Base-by-base conservation (phyloP, 2,888 invertebrate species). In the Drosophila eohydei region DNA sequence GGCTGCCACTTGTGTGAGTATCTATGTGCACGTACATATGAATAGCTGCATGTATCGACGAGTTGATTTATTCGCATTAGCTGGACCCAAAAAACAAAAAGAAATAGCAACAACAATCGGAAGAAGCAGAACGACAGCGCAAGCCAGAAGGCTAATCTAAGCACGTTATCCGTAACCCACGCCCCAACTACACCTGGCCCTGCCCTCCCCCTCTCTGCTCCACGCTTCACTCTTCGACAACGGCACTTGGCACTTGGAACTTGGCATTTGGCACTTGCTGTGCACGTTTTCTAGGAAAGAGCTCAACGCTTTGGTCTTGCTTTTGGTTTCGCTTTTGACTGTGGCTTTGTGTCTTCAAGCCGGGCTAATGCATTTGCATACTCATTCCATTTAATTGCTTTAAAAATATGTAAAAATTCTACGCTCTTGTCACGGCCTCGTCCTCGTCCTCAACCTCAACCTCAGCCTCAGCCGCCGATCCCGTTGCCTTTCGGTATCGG, bases 321-420 rank as follows among this genome's bases (percentile, higher is more conserved):
- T 51, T 63, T 71, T 58, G 61, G 44, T n/a, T 44, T 57, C 46
- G 21, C 30, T n/a, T 55, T 55, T 40, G 59, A 14, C 26, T 74
- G 21, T 59, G 36, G 32, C 36, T 55, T 58, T 72, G 46, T 71
- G 41, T 52, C 51, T 52, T 41, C 21, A 43, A 67, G 65, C 55
- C 63, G 67, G 55, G 71, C 84, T 71, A 81, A 88, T 86, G 87
- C 84, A 83, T 83, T 83, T 83, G 89, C 83, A 83, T 83, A 87
- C 83, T 89, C 87, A 87, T 90, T 76, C 88, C 85, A 90, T 87
- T 87, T 87, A 87, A 87, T 87, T 87, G 89, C 89, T 80, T 75
- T 80, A 71, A 85, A 87, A 90, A 85, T 87, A 86, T 88, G 88
- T 88, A 86, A 66, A 77, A 82, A 68, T 69, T 83, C 60, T 66